Evolutionary conservation across 2,888 invertebrate species (phyloP), one percentile per base, ranked within the genome.

Genomic region (Crepidodera aurea): DNA sequence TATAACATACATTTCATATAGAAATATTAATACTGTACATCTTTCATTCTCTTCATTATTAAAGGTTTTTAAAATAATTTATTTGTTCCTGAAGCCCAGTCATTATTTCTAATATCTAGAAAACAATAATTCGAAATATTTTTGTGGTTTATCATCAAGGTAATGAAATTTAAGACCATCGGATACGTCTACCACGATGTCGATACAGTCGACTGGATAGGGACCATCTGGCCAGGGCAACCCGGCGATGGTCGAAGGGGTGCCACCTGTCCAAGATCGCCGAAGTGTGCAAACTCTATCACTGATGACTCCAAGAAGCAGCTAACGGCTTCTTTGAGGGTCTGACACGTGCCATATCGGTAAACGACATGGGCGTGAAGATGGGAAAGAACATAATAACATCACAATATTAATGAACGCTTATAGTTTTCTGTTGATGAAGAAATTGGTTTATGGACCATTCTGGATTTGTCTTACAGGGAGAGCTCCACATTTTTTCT

Each of bases 231-330:
- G 48, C 48, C 25, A 13, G 22, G 44, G 22, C 12, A 40, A 40
- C 18, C 10, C 8, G 48, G 48, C 48, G 15, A 48, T 29, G 48
- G 27, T 29, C 48, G 48, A 48, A 15, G 48, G 54, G 46, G 60
- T 66, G 62, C 65, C 65, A 66, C 65, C 65, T 66, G 65, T 57
- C 65, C 13, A 46, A 60, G 57, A 66, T 63, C 65, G 56, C 60
- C 57, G 57, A 51, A 60, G 62, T 63, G 62, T 62, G 65, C 40
- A 57, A 60, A 48, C 48, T 39, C n/a, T 57, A 37, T 37, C 57
- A 19, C 46, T 40, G 18, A 40, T 40, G 40, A 40, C 18, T 40
- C 10, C 54, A 40, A 48, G 32, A 60, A 56, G 51, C 55, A 59
- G 62, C 51, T 62, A 65, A 65, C 65, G 65, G 65, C 62, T 65